Evolutionary conservation across 2,113 vertebrate genomes (phyloP).

Genomic region (Microtus pennsylvanicus): DNA sequence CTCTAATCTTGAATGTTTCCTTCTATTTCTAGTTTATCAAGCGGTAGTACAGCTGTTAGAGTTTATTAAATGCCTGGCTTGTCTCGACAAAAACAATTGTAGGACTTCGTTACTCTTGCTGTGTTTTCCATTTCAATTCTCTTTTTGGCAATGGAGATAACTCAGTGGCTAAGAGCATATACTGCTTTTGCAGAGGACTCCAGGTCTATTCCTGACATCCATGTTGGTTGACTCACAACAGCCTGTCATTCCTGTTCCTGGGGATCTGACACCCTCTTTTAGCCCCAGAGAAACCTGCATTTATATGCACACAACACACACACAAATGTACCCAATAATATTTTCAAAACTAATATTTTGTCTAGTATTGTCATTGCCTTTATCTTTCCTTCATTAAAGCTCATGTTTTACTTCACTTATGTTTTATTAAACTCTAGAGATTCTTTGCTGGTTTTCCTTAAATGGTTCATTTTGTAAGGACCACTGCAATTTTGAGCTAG

Average conservation of each 20-base stretch:
- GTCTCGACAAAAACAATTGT: background rate
- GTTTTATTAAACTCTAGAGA: background rate
- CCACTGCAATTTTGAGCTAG: background rate
- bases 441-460: background rate
- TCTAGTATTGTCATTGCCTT: background rate
- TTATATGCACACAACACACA: background rate
- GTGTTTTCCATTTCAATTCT: background rate
- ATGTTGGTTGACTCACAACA: background rate
- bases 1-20: background rate
- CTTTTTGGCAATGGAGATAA: background rate
- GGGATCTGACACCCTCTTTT: background rate
- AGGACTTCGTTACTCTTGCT: background rate
- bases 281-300: background rate
- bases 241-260: background rate
- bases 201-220: background rate
- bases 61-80: background rate
- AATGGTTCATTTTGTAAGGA: background rate
- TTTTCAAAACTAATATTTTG: background rate
- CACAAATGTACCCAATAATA: background rate
- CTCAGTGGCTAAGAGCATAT: background rate
- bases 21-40: constrained; percentile 6
- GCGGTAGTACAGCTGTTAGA: background rate
- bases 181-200: background rate
- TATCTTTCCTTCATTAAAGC: background rate
- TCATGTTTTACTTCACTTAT: background rate